Base-by-base conservation (phyloP, 2,113 vertebrate genomes). In the Sclerurus mexicanus region DNA sequence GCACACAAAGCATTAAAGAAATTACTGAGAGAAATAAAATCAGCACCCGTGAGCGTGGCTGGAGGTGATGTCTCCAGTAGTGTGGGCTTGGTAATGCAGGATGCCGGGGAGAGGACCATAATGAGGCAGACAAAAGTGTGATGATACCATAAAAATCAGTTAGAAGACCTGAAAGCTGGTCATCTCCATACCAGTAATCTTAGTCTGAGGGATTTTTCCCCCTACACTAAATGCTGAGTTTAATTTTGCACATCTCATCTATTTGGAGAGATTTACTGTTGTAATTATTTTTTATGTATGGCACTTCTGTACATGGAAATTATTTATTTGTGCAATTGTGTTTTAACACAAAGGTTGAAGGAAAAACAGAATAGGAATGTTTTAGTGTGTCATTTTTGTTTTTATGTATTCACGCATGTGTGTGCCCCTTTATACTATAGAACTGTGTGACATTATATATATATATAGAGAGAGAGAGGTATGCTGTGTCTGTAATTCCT, bases 241-340 rank as follows among this genome's bases (percentile, higher is more conserved):
- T 92, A 74, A 85, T 95, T 96, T 87, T 30, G 31, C 77, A 59
- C 35, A 86, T 95, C 75, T 74, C 59, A 74, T 93, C 96, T 94
- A 71, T 97, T 96, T 94, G 58, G 77, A 95, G 86, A 97, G 93
- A 97, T 87, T 90, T 95, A 96, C 85, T 95, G 85, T 85, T 97
- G 97, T 95, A 97, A 96, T 96, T 94, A 91, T 82, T 95, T 97
- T 97, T 95, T 95, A 87, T 92, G 37, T 86, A 79, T 95, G 37
- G 8, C 14, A 55, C 39, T 88, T 91, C 78, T 69, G 71, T 84
- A 96, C 96, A 75, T 49, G 33, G 95, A 92, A 96, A 93, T 93
- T 69, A 93, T 91, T 55, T 76, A 67, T 96, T 89, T 85, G 47
- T 90, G 37, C 22, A 4, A 4, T 49, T 83, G 15, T 35, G 30